Conservation (phyloP, 2,888 invertebrate genomes). For the Melanostoma mellinum region DNA sequence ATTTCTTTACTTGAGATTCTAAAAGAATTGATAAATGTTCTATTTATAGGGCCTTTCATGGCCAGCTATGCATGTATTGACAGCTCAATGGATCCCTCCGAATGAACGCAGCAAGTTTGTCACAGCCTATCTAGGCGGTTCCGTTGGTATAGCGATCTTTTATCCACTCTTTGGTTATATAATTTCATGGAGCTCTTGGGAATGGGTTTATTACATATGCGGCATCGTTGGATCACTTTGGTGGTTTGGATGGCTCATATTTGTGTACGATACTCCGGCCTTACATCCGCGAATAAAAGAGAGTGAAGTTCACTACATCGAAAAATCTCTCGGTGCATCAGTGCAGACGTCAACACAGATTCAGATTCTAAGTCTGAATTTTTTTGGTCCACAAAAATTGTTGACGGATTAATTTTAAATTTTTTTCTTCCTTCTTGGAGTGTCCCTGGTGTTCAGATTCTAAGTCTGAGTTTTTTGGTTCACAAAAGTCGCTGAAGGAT, state of each 20-base stretch:
- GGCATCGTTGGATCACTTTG: conserved; percentile 85
- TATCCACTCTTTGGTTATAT: conserved; percentile 88
- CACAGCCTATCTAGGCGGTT: conserved; percentile 86
- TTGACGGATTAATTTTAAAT: too few relatives aligned
- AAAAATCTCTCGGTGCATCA: conserved; percentile 83
- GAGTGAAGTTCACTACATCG: conserved; percentile 84
- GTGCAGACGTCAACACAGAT: conserved; percentile 76
- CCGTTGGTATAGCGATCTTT: conserved; percentile 86
- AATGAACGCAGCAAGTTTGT: conserved; percentile 89
- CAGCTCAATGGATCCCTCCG: conserved; percentile 92
- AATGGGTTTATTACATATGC: conserved; percentile 87
- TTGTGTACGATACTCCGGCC: conserved; percentile 86
- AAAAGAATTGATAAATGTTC: too few relatives aligned
- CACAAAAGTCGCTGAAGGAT: too few relatives aligned
- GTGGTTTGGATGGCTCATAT: conserved; percentile 85
- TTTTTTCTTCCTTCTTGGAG: too few relatives aligned
- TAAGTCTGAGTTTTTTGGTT: too few relatives aligned
- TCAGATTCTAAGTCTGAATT: too few relatives aligned
- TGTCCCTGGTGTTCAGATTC: too few relatives aligned
- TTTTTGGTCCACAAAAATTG: too few relatives aligned
- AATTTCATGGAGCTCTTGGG: conserved; percentile 87
- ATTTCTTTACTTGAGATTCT: too few relatives aligned
- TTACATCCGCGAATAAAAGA: conserved; percentile 86
- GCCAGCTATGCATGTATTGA: conserved; percentile 91
- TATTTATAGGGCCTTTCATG: conserved; percentile 85